Evolutionary conservation across 2,797 vertebrate species (phyloP), one percentile per base, ranked within the genome.

Genomic region (Botia kubotai): DNA sequence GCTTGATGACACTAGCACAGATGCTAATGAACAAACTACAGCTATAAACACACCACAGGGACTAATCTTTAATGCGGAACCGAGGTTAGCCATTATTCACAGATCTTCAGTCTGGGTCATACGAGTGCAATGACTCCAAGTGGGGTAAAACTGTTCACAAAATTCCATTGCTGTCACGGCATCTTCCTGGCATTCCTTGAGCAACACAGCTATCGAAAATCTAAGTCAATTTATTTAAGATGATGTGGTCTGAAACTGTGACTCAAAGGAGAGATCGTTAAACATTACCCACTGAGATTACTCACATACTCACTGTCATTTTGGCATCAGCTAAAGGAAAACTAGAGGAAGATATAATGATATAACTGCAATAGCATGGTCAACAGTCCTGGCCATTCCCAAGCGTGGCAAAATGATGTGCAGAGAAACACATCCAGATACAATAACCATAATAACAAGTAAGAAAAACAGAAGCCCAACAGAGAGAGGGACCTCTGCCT

Each of bases 41-140:
- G 2, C 68, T 23, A 73, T 13, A 72, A 67, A 81, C 52, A 71
- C 53, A 58, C 29, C 60, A 50, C 53, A 60, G 75, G 52, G 75
- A 70, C 66, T 0, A 21, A 60, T 60, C 53, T 46, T 55, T 19
- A 19, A 10, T 46, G 50, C 17, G 33, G 5, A 57, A 14, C 11
- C 67, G 52, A 72, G 55, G 60, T 71, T 2, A 48, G 57, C n/a
- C 46, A 79, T 53, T 26, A 53, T n/a, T 62, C 46, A 21, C 23
- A 8, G 17, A 19, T 70, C 29, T 43, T 26, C 12, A 65, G 60
- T 36, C 29, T 21, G 48, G 62, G 48, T 21, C 46, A 3, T 33
- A 13, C 13, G 3, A 75, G 74, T 23, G 62, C 29, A 66, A 72
- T 39, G 70, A 57, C 70, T 72, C 29, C 12, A 12, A n/a, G 33